Evolutionary conservation across 2,113 vertebrate genomes (phyloP), one percentile per base, ranked within the genome.

Genomic region (Amia ocellicauda): DNA sequence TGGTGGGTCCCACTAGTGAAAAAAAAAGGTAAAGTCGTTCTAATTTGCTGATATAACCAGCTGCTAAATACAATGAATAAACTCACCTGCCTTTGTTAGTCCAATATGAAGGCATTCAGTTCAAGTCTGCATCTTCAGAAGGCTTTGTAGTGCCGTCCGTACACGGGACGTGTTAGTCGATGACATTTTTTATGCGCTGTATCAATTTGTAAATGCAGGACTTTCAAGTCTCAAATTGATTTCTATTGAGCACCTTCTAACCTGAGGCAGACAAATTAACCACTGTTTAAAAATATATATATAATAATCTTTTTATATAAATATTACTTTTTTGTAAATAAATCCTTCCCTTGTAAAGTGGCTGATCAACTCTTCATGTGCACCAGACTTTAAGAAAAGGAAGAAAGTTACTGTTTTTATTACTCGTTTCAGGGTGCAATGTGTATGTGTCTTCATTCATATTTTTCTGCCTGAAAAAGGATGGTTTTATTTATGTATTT

Each of bases 301-400:
- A 64, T 69, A 36, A 49, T 19, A n/a, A n/a, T 36, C 20, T 64
- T 68, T 80, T 78, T 78, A 58, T 77, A 50, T 76, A 67, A 24
- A 59, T 69, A 66, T 58, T 51, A 63, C 36, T 53, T 16, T 60
- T 57, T 51, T 80, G 74, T 82, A 78, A 74, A 78, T 79, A 77
- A 61, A 60, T 24, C 29, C 43, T 47, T 49, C 60, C 76, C 52
- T 47, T 75, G 77, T 78, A 73, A 54, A 76, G 68, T 62, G 17
- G 62, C 51, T 62, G 52, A 63, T 63, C 10, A 60, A 51, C 27
- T 63, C 27, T 74, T 70, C 64, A 69, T 77, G 73, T 72, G 73
- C 68, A 71, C 71, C 62, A 55, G 20, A 52, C 66, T 66, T n/a
- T 45, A 61, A 61, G 60, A 14, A 62, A 61, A 19, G 49, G 20